A percentile compares a stretch with the other conserved stretches of the same genome.
Evolutionary conservation across 2,113 vertebrate species (phyloP).

Genomic region (Sinocyclocheilus anshuiensis): DNA sequence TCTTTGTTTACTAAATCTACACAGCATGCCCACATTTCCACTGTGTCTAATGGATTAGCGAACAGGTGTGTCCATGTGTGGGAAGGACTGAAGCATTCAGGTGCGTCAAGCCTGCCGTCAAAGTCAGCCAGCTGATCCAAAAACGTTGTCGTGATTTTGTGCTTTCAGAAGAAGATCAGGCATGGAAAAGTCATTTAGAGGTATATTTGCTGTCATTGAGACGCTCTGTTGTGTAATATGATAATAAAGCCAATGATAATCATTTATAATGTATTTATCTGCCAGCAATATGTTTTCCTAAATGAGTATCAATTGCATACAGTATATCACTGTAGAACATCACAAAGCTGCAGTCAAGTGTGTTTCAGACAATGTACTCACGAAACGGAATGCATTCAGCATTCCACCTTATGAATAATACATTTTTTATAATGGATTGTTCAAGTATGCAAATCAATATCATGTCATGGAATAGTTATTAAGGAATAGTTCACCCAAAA

Average conservation of each 20-base stretch:
- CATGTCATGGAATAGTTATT: slow-evolving; percentile 20
- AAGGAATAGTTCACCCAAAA: too few relatives aligned
- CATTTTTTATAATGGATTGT: slow-evolving; percentile 42
- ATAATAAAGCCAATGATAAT: slow-evolving; percentile 4
- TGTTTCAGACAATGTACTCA: slow-evolving; percentile 20
- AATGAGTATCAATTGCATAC: neutral
- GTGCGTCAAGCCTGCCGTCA: slow-evolving; percentile 6
- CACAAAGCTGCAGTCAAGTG: slow-evolving; percentile 25
- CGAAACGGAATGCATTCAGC: neutral
- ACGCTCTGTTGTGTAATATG: slow-evolving; percentile 24
- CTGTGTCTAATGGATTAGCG: slow-evolving; percentile 21
- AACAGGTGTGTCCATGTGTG: slow-evolving; percentile 30
- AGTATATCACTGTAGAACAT: slow-evolving; percentile 5
- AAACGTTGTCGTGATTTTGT: slow-evolving; percentile 27
- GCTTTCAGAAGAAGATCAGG: slow-evolving; percentile 22
- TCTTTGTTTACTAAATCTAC: slow-evolving; percentile 16
- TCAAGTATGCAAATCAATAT: slow-evolving; percentile 35
- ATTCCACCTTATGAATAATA: slow-evolving; percentile 23
- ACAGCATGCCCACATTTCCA: neutral
- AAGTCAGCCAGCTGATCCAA: slow-evolving; percentile 35
- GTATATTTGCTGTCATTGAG: neutral
- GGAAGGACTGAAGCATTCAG: slow-evolving; percentile 11
- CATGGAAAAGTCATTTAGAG: slow-evolving; percentile 5
- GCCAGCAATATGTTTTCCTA: neutral
- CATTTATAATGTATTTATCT: neutral